phyloP scores from a whole-genome alignment of 2,888 invertebrate species.

The Eupeodes latifasciatus region DNA sequence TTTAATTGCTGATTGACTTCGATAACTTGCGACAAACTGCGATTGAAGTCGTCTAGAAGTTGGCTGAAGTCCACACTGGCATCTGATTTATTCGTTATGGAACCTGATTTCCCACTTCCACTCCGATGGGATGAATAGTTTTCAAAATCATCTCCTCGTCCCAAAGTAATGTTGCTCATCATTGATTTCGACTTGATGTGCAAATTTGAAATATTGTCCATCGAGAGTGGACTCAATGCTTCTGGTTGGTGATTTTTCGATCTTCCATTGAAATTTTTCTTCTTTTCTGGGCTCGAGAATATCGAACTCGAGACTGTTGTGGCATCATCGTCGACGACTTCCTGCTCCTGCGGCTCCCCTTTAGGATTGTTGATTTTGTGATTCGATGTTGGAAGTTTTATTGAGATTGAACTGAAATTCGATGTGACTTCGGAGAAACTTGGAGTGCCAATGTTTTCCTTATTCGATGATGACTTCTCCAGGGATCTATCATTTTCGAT shows the following conservation, averaged over 20 bases:
- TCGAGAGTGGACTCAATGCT: conserved; percentile 79
- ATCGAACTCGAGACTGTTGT: conserved; percentile 80
- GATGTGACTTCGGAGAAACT: conserved; percentile 78
- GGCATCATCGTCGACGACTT: conserved; percentile 77
- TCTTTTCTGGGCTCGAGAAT: conserved; percentile 79
- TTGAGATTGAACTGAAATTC: conserved; percentile 79
- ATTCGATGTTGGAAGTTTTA: conserved; percentile 78
- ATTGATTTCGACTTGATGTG: conserved; percentile 71
- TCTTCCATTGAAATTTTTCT: not conserved
- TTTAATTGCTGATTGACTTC: conserved; percentile 81
- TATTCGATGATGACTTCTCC: conserved; percentile 21
- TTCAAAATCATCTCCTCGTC: conserved; percentile 49
- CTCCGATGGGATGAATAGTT: not conserved
- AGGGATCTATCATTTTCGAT: conserved; percentile 20
- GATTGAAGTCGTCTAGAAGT: conserved; percentile 80
- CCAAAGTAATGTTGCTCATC: conserved; percentile 51
- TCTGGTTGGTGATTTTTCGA: not conserved
- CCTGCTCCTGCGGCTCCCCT: not conserved
- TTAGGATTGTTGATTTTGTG: conserved; percentile 41
- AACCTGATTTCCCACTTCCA: not conserved
- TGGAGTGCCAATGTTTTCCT: conserved; percentile 17
- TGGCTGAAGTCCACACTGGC: conserved; percentile 77
- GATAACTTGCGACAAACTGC: conserved; percentile 80
- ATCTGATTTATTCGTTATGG: conserved; percentile 46
- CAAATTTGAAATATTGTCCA: conserved; percentile 78